phyloP scores from a whole-genome alignment of 1,140 invertebrate species.

The Eriosoma lanigerum region DNA sequence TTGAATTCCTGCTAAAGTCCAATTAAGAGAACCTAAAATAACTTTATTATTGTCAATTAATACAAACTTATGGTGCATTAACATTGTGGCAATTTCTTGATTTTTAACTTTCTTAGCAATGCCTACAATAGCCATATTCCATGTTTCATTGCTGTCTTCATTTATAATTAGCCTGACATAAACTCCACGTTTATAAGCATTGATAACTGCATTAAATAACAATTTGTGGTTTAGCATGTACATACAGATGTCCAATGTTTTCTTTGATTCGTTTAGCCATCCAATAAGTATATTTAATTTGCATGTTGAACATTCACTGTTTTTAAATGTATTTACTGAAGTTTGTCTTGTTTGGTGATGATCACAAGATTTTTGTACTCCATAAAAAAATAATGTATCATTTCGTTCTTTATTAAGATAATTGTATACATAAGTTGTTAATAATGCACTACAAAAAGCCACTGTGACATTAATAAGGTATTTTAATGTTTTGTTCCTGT shows the following conservation, averaged over 20 bases:
- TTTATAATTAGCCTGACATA: background rate
- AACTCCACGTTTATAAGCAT: constrained; percentile 40
- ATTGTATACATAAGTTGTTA: background rate
- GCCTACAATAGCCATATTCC: background rate
- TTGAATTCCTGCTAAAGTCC: background rate
- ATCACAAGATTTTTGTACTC: background rate
- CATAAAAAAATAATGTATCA: background rate
- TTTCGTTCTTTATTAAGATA: background rate
- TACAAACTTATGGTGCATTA: constrained; percentile 46
- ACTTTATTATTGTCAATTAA: constrained; percentile 34
- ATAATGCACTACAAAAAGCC: background rate
- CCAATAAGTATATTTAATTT: constrained; percentile 10
- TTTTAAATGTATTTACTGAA: background rate
- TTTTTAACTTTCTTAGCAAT: constrained; percentile 16
- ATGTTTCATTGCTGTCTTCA: background rate
- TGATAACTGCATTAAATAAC: background rate
- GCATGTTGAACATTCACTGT: background rate
- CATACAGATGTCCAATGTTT: constrained; percentile 21
- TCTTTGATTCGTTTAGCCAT: background rate
- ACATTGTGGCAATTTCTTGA: background rate
- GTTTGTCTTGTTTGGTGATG: background rate
- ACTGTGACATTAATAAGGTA: background rate
- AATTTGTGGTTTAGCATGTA: background rate
- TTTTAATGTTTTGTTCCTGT: background rate
- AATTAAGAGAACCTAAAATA: constrained; percentile 32